Evolutionary conservation across 2,888 invertebrate genomes (phyloP), one percentile per base, ranked within the genome.

Genomic region (Nectonema munidae): DNA sequence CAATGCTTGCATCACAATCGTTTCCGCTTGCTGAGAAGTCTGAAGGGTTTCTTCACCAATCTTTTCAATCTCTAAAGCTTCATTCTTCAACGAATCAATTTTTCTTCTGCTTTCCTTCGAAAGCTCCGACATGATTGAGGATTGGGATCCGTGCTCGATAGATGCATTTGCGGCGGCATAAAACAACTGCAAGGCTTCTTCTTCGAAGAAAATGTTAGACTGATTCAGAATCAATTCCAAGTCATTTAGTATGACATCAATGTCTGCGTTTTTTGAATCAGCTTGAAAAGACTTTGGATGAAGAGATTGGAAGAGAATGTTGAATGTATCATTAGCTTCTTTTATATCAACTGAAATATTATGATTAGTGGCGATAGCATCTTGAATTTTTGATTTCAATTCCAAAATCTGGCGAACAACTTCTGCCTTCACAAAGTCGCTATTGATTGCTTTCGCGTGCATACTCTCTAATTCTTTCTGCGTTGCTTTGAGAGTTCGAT

Each of bases 401-500:
- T n/a, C n/a, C n/a, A n/a, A n/a, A n/a, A n/a, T n/a, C n/a, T n/a
- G n/a, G n/a, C n/a, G n/a, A n/a, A n/a, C n/a, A n/a, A n/a, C n/a
- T n/a, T n/a, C n/a, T n/a, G n/a, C n/a, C n/a, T n/a, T n/a, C n/a
- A n/a, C n/a, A n/a, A n/a, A n/a, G n/a, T n/a, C n/a, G n/a, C n/a
- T n/a, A n/a, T n/a, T n/a, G n/a, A n/a, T n/a, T n/a, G n/a, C n/a
- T n/a, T n/a, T n/a, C n/a, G n/a, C n/a, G n/a, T n/a, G n/a, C n/a
- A n/a, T n/a, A n/a, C n/a, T n/a, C n/a, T n/a, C n/a, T n/a, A n/a
- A n/a, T n/a, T n/a, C n/a, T n/a, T n/a, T n/a, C n/a, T 73, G 66
- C 0, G 81, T 71, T 3, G 66, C 64, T 38, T 64, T 64, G 29
- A 89, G 54, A 50, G 76, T 71, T 3, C 65, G 63, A 44, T 81